phyloP scores from a whole-genome alignment of 2,888 invertebrate species.

The Morinoia aosen region DNA sequence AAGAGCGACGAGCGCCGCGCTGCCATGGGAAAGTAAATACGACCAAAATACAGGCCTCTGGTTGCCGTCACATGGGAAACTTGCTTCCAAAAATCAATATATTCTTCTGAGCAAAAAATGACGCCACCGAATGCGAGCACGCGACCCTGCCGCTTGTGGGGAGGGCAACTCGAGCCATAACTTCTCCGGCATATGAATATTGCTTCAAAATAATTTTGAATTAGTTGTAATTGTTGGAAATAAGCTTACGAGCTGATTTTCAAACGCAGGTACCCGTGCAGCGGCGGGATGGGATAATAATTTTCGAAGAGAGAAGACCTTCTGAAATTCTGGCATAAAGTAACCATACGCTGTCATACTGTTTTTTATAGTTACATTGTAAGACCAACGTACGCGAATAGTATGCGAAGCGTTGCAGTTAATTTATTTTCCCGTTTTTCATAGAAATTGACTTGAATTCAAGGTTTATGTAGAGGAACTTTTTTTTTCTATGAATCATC shows the following conservation, averaged over 20 bases:
- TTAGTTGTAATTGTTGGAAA: not conserved
- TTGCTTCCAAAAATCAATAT: slow-evolving; percentile 54
- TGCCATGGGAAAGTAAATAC: slow-evolving; percentile 53
- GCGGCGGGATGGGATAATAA: not conserved
- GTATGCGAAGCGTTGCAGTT: not conserved
- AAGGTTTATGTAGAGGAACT: not conserved
- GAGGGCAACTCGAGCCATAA: not conserved
- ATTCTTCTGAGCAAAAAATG: slow-evolving; percentile 41
- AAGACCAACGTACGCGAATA: no score
- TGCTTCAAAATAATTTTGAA: not conserved
- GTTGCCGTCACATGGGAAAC: slow-evolving; percentile 55
- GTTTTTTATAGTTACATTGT: not conserved
- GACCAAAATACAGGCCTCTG: slow-evolving; percentile 47
- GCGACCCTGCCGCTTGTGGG: slow-evolving; percentile 14
- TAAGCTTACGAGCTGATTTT: not conserved
- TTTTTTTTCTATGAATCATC: not conserved
- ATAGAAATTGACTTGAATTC: not conserved
- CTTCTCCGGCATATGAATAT: not conserved
- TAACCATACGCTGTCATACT: not conserved
- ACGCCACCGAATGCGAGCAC: slow-evolving; percentile 16
- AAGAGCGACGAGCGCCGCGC: slow-evolving; percentile 7
- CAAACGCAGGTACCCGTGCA: not conserved
- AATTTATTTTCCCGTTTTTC: not conserved
- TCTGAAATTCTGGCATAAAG: not conserved
- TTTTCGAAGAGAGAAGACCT: not conserved